These are phyloP conservation scores for Netelia virgata DNA, from an alignment of 2,888 invertebrate species.

Conservation along the genomic window DNA sequence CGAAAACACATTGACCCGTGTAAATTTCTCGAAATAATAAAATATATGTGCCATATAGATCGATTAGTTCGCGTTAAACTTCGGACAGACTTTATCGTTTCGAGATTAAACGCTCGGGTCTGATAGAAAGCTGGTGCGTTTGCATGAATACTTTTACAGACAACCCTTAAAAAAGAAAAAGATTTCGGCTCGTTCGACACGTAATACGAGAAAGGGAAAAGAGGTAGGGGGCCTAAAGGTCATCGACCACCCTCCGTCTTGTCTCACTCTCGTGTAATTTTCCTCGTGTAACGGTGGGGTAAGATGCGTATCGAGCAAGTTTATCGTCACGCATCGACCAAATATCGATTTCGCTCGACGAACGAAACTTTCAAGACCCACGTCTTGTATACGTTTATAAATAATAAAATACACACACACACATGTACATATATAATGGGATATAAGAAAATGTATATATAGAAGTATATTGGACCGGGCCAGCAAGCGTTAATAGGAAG, in stretches of 20 bases:
- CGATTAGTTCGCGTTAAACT: slow-evolving; percentile 52
- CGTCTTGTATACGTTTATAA: slow-evolving; percentile 27
- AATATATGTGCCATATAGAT: slow-evolving; percentile 8
- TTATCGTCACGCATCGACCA: slow-evolving; percentile 53
- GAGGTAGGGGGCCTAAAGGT: slow-evolving; percentile 10
- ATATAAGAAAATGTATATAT: slow-evolving; percentile 4
- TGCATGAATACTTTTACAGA: no score
- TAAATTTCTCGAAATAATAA: slow-evolving; percentile 34
- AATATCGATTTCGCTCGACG: slow-evolving; percentile 54
- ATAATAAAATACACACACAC: no score
- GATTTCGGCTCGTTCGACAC: slow-evolving; percentile 29
- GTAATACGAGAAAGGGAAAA: background rate
- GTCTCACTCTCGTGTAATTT: background rate
- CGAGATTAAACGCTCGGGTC: background rate
- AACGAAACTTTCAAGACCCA: slow-evolving; percentile 46
- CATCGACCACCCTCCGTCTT: slow-evolving; percentile 29
- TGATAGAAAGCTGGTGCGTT: background rate
- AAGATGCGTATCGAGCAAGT: slow-evolving; percentile 34
- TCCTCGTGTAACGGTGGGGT: slow-evolving; percentile 14
- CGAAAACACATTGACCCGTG: slow-evolving; percentile 44
- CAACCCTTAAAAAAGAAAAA: background rate
- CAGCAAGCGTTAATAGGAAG: slow-evolving; percentile 65
- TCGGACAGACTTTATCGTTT: slow-evolving; percentile 42
- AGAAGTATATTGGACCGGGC: slow-evolving; percentile 40
- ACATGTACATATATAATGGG: background rate